These are phyloP conservation scores for Hyperopisus bebe DNA, from an alignment of 2,113 vertebrate genomes.

Conservation along the genomic window DNA sequence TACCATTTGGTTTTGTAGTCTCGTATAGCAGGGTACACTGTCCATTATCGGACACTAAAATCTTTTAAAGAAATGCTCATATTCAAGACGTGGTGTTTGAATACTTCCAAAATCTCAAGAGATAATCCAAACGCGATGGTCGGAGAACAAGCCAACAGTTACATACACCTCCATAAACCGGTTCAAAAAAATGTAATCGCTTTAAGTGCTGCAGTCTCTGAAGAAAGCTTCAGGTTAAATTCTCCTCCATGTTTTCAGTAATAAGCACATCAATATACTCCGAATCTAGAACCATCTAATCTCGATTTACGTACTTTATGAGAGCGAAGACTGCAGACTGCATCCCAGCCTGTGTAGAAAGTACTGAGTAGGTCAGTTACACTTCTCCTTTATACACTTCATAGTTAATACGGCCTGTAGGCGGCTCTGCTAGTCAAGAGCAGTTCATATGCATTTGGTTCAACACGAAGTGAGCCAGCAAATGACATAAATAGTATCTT, in stretches of 20 bases:
- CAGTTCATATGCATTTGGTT: neutral
- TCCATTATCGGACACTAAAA: neutral
- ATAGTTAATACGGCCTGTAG: neutral
- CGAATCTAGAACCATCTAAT: neutral
- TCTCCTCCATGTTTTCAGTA: neutral
- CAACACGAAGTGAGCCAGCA: neutral
- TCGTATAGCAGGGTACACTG: neutral
- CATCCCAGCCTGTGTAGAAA: neutral
- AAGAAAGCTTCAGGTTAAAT: neutral
- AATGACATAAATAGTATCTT: neutral
- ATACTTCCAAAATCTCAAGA: neutral
- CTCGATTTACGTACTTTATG: neutral
- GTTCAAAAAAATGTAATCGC: neutral
- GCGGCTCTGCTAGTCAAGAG: conserved; percentile 12
- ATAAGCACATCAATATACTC: neutral
- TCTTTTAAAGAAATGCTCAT: neutral
- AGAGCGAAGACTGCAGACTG: neutral
- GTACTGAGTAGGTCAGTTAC: conserved; percentile 12
- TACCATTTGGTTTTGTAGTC: neutral
- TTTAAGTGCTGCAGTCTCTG: neutral
- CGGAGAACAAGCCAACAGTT: neutral
- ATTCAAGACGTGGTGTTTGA: neutral
- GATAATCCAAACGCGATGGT: neutral
- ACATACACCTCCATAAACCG: neutral
- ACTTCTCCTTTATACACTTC: conserved; percentile 3